phyloP scores from a whole-genome alignment of 1,140 invertebrate species.

The Trichoplusia ni region DNA sequence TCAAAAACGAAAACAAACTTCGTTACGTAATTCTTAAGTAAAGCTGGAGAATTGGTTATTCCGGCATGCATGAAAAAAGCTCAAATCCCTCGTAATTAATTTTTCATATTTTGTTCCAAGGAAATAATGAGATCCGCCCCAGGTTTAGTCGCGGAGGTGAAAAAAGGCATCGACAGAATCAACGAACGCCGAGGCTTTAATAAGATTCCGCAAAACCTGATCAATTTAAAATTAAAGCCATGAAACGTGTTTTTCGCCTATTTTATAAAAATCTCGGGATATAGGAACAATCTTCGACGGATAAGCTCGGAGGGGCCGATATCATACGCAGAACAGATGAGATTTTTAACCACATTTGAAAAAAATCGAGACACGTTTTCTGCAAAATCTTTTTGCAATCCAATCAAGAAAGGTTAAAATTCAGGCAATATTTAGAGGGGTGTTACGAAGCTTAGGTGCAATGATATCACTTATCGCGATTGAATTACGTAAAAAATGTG shows the following conservation, averaged over 20 bases:
- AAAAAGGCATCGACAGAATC: slow-evolving; percentile 72
- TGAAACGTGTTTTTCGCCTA: slow-evolving; percentile 81
- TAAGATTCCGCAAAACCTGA: slow-evolving; percentile 75
- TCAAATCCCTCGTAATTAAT: slow-evolving; percentile 65
- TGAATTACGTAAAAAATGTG: neutral
- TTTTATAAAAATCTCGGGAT: slow-evolving; percentile 80
- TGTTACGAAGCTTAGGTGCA: neutral
- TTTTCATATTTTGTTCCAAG: slow-evolving; percentile 54
- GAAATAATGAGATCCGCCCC: slow-evolving; percentile 51
- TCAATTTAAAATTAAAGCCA: slow-evolving; percentile 82
- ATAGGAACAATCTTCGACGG: slow-evolving; percentile 76
- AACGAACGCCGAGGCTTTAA: slow-evolving; percentile 66
- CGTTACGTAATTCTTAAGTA: neutral
- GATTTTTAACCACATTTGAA: slow-evolving; percentile 49
- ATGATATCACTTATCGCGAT: neutral
- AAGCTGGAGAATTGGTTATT: neutral
- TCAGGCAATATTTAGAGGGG: neutral
- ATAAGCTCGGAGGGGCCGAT: slow-evolving; percentile 57
- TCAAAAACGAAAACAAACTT: neutral
- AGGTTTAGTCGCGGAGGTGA: slow-evolving; percentile 48
- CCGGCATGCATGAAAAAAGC: slow-evolving; percentile 6
- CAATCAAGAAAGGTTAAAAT: slow-evolving; percentile 19
- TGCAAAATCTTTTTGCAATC: slow-evolving; percentile 28
- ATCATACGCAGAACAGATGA: slow-evolving; percentile 57
- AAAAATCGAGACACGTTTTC: slow-evolving; percentile 30